Conservation (phyloP, 2,113 vertebrate genomes). For the Steatornis caripensis region DNA sequence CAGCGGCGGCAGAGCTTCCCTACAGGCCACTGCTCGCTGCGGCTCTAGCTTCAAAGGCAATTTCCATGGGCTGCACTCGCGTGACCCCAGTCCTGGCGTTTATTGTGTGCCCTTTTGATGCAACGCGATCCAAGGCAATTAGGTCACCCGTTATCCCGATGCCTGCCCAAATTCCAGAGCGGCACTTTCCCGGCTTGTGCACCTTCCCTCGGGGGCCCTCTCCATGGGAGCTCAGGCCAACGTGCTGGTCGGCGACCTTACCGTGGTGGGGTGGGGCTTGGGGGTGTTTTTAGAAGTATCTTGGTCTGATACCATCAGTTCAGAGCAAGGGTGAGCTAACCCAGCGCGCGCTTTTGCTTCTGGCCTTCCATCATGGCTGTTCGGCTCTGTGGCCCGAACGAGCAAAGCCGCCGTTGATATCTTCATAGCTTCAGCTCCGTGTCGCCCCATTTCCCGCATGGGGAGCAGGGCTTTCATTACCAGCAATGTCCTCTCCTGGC, state of each 20-base stretch:
- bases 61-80: background rate
- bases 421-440: background rate
- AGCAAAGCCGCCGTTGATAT: background rate
- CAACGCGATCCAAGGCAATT: background rate
- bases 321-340: background rate
- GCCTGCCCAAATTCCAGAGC: background rate
- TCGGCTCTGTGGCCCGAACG: background rate
- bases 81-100: background rate
- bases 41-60: background rate
- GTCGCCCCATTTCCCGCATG: background rate
- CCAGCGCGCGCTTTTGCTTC: background rate
- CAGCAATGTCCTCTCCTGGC: slow-evolving; percentile 39
- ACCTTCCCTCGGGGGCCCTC: background rate
- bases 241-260: background rate
- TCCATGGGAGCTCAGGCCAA: background rate
- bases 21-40: background rate
- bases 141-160: background rate
- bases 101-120: background rate
- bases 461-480: slow-evolving; percentile 33
- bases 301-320: background rate
- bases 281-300: background rate
- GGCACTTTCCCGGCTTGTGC: background rate
- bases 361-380: background rate
- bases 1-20: background rate
- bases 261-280: fast-evolving